These are phyloP conservation scores for Prenolepis imparis DNA, from an alignment of 2,888 invertebrate species.

Conservation along the genomic window DNA sequence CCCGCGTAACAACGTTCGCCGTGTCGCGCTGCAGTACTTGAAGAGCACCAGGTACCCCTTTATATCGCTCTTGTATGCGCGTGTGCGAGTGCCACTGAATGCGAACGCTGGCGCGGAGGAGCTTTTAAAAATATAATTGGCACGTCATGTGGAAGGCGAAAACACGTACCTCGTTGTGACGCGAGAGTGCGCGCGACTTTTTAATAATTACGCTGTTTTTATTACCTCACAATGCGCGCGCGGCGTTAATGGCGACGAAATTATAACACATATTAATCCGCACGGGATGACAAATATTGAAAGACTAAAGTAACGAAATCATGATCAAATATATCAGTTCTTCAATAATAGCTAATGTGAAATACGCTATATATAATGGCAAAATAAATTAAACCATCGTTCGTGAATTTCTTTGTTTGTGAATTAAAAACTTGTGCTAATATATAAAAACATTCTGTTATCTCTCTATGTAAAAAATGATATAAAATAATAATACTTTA, in stretches of 20 bases:
- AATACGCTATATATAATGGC: background rate
- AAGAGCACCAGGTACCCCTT: slow-evolving; percentile 30
- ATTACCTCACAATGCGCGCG: slow-evolving; percentile 28
- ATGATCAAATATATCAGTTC: slow-evolving; percentile 14
- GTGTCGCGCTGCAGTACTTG: slow-evolving; percentile 12
- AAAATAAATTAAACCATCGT: background rate
- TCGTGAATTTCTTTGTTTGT: background rate
- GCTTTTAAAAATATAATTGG: slow-evolving; percentile 58
- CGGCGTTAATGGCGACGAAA: slow-evolving; percentile 41
- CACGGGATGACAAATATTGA: background rate
- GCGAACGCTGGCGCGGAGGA: slow-evolving; percentile 19
- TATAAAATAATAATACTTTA: background rate
- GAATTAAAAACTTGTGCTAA: slow-evolving; percentile 11
- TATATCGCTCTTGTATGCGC: background rate
- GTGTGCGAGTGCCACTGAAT: background rate
- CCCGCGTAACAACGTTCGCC: slow-evolving; percentile 41
- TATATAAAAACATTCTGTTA: background rate
- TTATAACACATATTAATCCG: slow-evolving; percentile 36
- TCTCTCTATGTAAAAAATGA: background rate
- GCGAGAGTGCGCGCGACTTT: slow-evolving; percentile 37
- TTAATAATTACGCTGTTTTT: slow-evolving; percentile 54
- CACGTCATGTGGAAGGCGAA: slow-evolving; percentile 51
- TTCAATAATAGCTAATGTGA: background rate
- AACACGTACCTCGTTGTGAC: slow-evolving; percentile 39
- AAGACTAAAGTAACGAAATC: slow-evolving; percentile 15